Conservation (phyloP, 1,140 invertebrate genomes). For the Sycobia sp. region DNA sequence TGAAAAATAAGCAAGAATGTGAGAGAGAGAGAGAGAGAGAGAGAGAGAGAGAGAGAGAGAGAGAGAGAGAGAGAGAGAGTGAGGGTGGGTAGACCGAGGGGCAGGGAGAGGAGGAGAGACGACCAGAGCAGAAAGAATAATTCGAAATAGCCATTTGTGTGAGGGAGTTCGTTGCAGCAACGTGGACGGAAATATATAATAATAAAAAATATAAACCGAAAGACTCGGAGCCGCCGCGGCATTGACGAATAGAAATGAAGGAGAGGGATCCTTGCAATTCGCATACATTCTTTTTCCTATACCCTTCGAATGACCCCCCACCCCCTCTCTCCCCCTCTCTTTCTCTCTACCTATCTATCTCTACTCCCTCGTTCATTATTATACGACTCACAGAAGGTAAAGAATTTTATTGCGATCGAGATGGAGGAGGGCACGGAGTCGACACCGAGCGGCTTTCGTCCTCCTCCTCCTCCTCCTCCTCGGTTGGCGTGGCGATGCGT, state of each 20-base stretch:
- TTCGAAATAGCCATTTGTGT: conserved; percentile 19
- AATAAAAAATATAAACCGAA: background rate
- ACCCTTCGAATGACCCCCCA: too few species aligned
- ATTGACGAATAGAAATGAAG: background rate
- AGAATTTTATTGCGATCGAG: background rate
- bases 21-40: too few species aligned
- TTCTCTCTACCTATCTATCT: too few species aligned
- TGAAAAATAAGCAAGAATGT: too few species aligned
- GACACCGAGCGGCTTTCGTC: too few species aligned
- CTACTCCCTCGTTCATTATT: background rate
- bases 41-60: too few species aligned
- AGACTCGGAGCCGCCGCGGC: background rate
- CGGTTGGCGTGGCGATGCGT: too few species aligned
- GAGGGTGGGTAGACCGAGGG: background rate
- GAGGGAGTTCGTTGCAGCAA: background rate
- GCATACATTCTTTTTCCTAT: background rate
- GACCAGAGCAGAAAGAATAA: conserved; percentile 1
- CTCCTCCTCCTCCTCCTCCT: too few species aligned
- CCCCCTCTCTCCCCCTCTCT: too few species aligned
- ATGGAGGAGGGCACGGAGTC: background rate
- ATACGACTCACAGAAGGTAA: background rate
- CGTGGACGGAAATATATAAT: background rate
- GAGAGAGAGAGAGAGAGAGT: background rate
- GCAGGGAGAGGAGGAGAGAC: background rate
- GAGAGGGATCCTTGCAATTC: background rate